Evolutionary conservation across 2,797 vertebrate species (phyloP).

Genomic region (Gymnoscopelus braueri): DNA sequence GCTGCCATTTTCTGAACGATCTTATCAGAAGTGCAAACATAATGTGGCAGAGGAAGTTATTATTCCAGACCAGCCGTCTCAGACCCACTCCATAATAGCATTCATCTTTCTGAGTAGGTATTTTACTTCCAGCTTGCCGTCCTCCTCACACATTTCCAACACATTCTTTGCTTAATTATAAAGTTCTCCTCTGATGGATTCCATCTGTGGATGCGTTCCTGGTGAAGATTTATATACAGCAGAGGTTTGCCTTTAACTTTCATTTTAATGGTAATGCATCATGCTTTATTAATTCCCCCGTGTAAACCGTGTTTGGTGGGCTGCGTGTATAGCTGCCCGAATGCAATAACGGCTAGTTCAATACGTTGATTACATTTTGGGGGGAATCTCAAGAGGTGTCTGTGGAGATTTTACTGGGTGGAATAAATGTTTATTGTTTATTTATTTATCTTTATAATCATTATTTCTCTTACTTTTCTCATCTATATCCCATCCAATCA

Average conservation of each 20-base stretch:
- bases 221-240: constrained; percentile 63
- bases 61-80: constrained; percentile 82
- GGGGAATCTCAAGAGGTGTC: constrained; percentile 55
- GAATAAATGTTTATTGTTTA: constrained; percentile 42
- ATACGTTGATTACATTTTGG: constrained; percentile 67
- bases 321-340: constrained; percentile 35
- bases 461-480: constrained; percentile 24
- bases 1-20: constrained; percentile 89
- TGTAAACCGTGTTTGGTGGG: constrained; percentile 57
- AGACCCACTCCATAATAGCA: constrained; percentile 73
- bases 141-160: constrained; percentile 43
- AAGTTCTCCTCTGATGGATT: constrained; percentile 60
- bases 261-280: constrained; percentile 69
- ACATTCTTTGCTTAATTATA: constrained; percentile 76
- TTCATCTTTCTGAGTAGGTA: constrained; percentile 72
- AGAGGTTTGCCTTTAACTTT: constrained; percentile 63
- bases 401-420: constrained; percentile 47
- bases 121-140: constrained; percentile 61
- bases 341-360: constrained; percentile 68
- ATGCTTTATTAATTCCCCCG: constrained; percentile 58
- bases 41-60: constrained; percentile 84
- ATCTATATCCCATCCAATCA: not conserved
- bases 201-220: constrained; percentile 53
- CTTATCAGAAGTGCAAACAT: constrained; percentile 82
- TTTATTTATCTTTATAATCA: constrained; percentile 36